Evolutionary conservation across 2,113 vertebrate species (phyloP), one percentile per base, ranked within the genome.

Genomic region (Pygoscelis adeliae): DNA sequence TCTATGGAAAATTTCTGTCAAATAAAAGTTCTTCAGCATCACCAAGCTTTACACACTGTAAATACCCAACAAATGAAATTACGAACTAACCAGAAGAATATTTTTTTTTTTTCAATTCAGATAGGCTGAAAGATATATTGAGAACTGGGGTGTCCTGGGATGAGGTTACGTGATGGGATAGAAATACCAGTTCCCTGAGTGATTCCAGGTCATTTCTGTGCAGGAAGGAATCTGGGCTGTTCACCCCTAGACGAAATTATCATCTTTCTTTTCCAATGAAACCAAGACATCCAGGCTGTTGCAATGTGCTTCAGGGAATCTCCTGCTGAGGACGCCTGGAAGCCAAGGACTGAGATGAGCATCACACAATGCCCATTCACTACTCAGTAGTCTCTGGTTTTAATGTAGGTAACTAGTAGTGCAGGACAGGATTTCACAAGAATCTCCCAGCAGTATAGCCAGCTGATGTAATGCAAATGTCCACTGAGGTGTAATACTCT

Each of bases 101-200:
- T 11, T 38, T 21, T 32, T 16, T 12, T 13, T 25, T 14, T 30
- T 23, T 4, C 0, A 34, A 50, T 69, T 79, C 6, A 32, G 17
- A 10, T 4, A 15, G 2, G 0, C 10, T 63, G 34, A 56, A 25
- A 55, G 10, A 13, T 21, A 9, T 36, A 58, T 10, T 29, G 11
- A 42, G 30, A 78, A 15, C 5, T 65, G 19, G 26, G 44, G 4
- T 6, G 0, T 8, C 7, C 13, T 47, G 38, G 16, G 18, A 13
- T 53, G 3, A 40, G 6, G 23, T 14, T 81, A n/a, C 1, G 0
- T 26, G 19, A 77, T 49, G 27, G 4, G 3, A 15, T 38, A 80
- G 47, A 55, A 80, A 65, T 67, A 26, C 4, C 8, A 40, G 4
- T 36, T 36, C 13, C 9, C 26, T 78, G 23, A 53, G n/a, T 36